Conservation (phyloP, 30 jellyfish, hydroid and myxozoan species). For the Chrysaora quinquecirrha region DNA sequence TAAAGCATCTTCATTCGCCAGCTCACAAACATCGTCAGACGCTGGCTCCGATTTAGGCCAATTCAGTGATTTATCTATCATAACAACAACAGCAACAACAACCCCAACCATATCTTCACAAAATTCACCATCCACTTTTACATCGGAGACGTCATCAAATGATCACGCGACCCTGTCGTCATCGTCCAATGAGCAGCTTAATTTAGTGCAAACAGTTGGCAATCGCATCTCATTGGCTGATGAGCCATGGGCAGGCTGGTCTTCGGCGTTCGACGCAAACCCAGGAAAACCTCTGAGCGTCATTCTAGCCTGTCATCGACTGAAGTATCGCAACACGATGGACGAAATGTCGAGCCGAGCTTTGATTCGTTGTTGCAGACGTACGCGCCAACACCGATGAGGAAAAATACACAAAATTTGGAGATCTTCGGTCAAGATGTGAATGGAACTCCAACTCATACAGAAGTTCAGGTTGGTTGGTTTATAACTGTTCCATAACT, state of each 20-base stretch:
- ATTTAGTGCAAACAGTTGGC: constrained; percentile 57
- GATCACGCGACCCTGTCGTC: constrained; percentile 28
- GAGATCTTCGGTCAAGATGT: no score
- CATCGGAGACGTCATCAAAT: constrained; percentile 26
- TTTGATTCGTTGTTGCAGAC: constrained; percentile 66
- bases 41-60: constrained; percentile 20
- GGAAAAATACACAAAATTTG: no score
- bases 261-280: constrained; percentile 82
- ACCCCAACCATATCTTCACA: background rate
- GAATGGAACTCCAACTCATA: no score
- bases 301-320: constrained; percentile 10
- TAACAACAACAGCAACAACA: background rate
- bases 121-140: constrained; percentile 16
- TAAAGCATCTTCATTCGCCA: constrained; percentile 28
- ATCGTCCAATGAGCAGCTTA: constrained; percentile 18
- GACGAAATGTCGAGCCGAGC: constrained; percentile 43
- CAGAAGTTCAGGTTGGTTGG: no score
- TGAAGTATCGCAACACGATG: background rate
- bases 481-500: no score
- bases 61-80: background rate
- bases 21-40: constrained; percentile 44
- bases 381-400: constrained; percentile 73
- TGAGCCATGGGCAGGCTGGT: constrained; percentile 95
- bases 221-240: constrained; percentile 73
- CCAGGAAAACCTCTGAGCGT: constrained; percentile 15